Percentiles rank a stretch among this genome's conserved stretches.
These are phyloP conservation scores for Pectinophora gossypiella DNA, from an alignment of 1,140 invertebrate genomes.

Conservation along the genomic window DNA sequence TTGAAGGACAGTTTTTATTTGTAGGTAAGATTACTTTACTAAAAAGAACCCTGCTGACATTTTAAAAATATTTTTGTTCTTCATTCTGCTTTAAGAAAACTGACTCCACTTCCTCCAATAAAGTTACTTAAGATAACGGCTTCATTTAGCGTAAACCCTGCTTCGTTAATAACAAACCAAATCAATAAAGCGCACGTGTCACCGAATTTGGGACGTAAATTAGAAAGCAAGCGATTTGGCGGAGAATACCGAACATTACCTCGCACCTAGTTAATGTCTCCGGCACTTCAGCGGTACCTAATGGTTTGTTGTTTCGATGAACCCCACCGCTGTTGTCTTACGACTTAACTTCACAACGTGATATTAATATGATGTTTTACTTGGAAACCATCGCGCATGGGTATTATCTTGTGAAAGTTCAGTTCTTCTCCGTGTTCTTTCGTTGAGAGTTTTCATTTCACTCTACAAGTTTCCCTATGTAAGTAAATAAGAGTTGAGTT, in stretches of 20 bases:
- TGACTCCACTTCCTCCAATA: too few species aligned
- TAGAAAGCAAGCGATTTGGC: slow-evolving; percentile 25
- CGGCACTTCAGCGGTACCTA: slow-evolving; percentile 29
- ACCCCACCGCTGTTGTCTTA: neutral
- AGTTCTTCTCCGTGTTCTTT: neutral
- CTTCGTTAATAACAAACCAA: slow-evolving; percentile 12
- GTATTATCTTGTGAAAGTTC: neutral
- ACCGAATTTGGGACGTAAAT: slow-evolving; percentile 31
- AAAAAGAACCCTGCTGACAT: too few species aligned
- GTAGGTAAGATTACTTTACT: too few species aligned
- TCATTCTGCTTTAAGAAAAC: too few species aligned
- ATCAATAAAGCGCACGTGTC: slow-evolving; percentile 39
- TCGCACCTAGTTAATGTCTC: slow-evolving; percentile 28
- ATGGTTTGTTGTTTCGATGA: slow-evolving; percentile 16
- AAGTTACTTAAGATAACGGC: neutral
- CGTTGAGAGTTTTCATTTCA: too few species aligned
- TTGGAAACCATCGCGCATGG: neutral
- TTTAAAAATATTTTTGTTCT: too few species aligned
- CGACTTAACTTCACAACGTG: neutral
- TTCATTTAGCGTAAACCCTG: neutral
- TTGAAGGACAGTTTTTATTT: too few species aligned
- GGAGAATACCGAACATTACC: slow-evolving; percentile 20
- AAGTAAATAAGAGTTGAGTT: too few species aligned
- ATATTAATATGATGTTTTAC: neutral
- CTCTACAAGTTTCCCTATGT: too few species aligned